Evolutionary conservation across 2,888 invertebrate species (phyloP).

Genomic region (Druceiella hillmani): DNA sequence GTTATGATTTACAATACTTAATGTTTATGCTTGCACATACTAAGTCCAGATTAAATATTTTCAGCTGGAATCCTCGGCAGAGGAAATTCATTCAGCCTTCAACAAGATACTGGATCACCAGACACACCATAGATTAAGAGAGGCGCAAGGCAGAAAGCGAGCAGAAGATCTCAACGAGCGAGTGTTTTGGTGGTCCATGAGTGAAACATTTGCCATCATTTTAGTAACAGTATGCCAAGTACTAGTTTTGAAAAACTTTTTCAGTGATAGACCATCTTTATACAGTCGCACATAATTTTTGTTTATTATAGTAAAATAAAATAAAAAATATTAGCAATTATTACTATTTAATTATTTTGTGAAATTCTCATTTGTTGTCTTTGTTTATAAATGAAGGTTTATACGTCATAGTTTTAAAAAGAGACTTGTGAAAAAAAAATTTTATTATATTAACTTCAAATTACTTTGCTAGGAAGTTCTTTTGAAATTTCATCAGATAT

Average conservation of each 20-base stretch:
- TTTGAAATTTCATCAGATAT: no score
- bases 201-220: slow-evolving; percentile 82
- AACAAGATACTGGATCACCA: slow-evolving; percentile 90
- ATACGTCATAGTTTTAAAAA: no score
- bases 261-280: slow-evolving; percentile 52
- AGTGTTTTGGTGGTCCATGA: slow-evolving; percentile 89
- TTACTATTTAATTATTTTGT: no score
- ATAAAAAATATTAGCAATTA: neutral
- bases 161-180: slow-evolving; percentile 96
- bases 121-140: slow-evolving; percentile 92
- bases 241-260: slow-evolving; percentile 86
- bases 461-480: no score
- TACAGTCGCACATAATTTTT: slow-evolving; percentile 45
- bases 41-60: slow-evolving; percentile 27
- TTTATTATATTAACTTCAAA: no score
- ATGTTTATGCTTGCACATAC: no score
- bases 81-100: slow-evolving; percentile 84
- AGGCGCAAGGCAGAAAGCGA: slow-evolving; percentile 90
- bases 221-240: slow-evolving; percentile 89
- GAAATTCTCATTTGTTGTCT: neutral
- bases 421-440: no score
- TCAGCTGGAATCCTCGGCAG: slow-evolving; percentile 89
- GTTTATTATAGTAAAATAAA: slow-evolving; percentile 22
- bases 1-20: no score
- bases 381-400: no score